Evolutionary conservation across 2,888 invertebrate species (phyloP).

Genomic region (Coleophora deauratella): DNA sequence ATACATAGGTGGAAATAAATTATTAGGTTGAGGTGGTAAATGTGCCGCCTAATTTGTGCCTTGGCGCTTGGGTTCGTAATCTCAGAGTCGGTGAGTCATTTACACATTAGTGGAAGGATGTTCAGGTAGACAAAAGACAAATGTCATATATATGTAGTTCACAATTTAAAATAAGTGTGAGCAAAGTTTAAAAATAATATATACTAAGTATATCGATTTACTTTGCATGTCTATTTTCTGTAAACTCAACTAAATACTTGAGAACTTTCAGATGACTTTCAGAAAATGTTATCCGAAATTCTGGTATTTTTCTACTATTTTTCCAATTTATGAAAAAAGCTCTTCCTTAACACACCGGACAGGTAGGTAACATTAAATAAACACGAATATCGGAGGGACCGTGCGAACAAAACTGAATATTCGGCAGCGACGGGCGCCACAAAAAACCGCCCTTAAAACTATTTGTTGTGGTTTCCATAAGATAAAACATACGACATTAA

Average conservation of each 20-base stretch:
- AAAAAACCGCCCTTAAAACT: conserved; percentile 64
- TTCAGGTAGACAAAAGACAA: conserved; percentile 34
- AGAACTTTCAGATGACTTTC: too few relatives aligned
- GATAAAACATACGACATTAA: conserved; percentile 58
- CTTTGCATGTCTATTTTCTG: too few relatives aligned
- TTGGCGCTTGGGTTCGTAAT: conserved; percentile 31
- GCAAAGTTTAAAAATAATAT: too few relatives aligned
- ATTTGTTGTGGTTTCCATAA: conserved; percentile 69
- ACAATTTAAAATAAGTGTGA: too few relatives aligned
- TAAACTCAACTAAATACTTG: too few relatives aligned
- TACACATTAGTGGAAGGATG: conserved; percentile 35
- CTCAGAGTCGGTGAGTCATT: conserved; percentile 35
- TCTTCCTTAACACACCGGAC: too few relatives aligned
- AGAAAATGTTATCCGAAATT: too few relatives aligned
- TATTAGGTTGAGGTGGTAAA: conserved; percentile 34
- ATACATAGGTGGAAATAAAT: conserved; percentile 21
- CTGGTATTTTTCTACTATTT: too few relatives aligned
- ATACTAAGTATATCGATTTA: too few relatives aligned
- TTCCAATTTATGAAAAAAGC: too few relatives aligned
- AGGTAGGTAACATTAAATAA: conserved; percentile 14
- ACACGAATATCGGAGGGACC: conserved; percentile 28
- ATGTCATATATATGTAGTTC: too few relatives aligned
- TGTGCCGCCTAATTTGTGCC: conserved; percentile 46
- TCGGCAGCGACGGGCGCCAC: conserved; percentile 36
- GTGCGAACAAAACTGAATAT: conserved; percentile 49